Base-by-base conservation (phyloP, 1,140 invertebrate genomes). In the Leptinotarsa texana region DNA sequence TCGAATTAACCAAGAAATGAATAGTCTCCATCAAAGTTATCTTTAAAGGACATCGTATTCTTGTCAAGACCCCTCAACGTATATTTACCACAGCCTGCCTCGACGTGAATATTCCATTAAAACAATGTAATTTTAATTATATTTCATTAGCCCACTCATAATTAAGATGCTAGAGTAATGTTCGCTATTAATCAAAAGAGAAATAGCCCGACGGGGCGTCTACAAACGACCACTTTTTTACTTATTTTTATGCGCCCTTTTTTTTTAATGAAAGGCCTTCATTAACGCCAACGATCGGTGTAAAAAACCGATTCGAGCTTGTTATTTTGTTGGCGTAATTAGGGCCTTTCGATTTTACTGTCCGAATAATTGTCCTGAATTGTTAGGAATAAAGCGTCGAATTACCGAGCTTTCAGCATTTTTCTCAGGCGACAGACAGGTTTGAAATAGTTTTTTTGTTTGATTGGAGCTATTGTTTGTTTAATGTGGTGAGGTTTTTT, bases 141-240 rank as follows among this genome's bases (percentile, higher is more conserved):
- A 62, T 62, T 62, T 62, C 61, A 62, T 62, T 62, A 62, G 61
- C 61, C 17, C 61, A n/a, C 21, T 21, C 61, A 62, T 42, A 62
- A 62, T 62, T 62, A 62, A 62, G 61, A 62, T 62, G 13, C 21
- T 21, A 5, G 21, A 62, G 61, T 62, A 62, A 62, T 62, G 61
- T 62, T 21, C 15, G 61, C 61, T 11, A 62, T 62, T 62, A 62
- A 62, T 62, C 61, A 62, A 8, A n/a, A 21, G 6, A 21, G 61
- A 21, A 62, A n/a, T 42, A 42, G 33, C 33, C 21, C 61, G 61
- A 17, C 61, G 61, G 21, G 21, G 61, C 17, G 61, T 62, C 61
- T 62, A 13, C 17, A 62, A 42, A 42, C 33, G 33, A 42, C 33
- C 33, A 42, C 33, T 42, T 42, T 42, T 42, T 42, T 42, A 11